Evolutionary conservation across 2,113 vertebrate genomes (phyloP).

Genomic region (Lucifuga dentata): DNA sequence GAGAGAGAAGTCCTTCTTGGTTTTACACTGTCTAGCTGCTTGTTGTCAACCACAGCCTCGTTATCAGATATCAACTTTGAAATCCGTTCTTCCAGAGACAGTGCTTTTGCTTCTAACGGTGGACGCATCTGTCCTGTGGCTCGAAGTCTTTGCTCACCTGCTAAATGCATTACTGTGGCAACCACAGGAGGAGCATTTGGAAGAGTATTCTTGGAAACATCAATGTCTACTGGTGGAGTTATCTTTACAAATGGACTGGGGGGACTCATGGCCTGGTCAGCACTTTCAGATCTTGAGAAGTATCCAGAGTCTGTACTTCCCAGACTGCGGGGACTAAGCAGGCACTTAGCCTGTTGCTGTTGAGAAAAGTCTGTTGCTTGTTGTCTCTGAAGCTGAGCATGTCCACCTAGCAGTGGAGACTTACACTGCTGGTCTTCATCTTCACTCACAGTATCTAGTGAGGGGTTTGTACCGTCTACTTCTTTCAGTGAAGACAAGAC

Average conservation of each 20-base stretch:
- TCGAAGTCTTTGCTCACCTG: slow-evolving; percentile 82
- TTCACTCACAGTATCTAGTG: slow-evolving; percentile 78
- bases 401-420: slow-evolving; percentile 77
- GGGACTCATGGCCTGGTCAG: slow-evolving; percentile 94
- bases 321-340: slow-evolving; percentile 94
- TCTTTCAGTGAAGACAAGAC: slow-evolving; percentile 85
- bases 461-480: slow-evolving; percentile 80
- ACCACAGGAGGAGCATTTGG: slow-evolving; percentile 75
- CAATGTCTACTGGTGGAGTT: slow-evolving; percentile 85
- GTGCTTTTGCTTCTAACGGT: slow-evolving; percentile 91
- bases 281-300: slow-evolving; percentile 97
- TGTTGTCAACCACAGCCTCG: slow-evolving; percentile 96
- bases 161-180: slow-evolving; percentile 82
- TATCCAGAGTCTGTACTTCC: slow-evolving; percentile 98
- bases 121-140: slow-evolving; percentile 88
- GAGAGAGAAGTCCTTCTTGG: slow-evolving; percentile 97
- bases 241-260: slow-evolving; percentile 91
- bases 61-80: slow-evolving; percentile 98
- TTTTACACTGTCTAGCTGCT: slow-evolving; percentile 98
- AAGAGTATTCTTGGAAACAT: slow-evolving; percentile 80
- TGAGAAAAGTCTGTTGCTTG: slow-evolving; percentile 95
- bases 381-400: slow-evolving; percentile 95
- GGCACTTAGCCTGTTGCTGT: slow-evolving; percentile 92
- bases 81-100: slow-evolving; percentile 95
- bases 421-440: slow-evolving; percentile 87